Conservation (phyloP, 64 coral and sea anemone species). For the Astreopora myriophthalma region DNA sequence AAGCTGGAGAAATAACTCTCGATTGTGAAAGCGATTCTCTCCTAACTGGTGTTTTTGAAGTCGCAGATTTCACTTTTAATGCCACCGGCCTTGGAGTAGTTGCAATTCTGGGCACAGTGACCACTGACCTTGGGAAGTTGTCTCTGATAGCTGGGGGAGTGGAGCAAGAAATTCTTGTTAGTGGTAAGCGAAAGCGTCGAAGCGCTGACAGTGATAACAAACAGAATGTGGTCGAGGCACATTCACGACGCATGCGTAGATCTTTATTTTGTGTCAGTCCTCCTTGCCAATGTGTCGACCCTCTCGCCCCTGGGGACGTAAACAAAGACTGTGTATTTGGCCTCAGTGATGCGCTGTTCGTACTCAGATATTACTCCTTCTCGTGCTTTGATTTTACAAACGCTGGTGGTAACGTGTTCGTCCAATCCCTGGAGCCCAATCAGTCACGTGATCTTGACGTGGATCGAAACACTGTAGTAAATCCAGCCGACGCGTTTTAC, state of each 20-base stretch:
- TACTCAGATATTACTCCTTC: conserved; percentile 40
- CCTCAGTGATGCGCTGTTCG: conserved; percentile 56
- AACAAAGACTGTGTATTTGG: conserved; percentile 68
- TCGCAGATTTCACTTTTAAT: conserved; percentile 57
- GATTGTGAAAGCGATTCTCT: conserved; percentile 38
- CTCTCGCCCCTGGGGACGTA: conserved; percentile 32
- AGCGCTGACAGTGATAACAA: background rate
- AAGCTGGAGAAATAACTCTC: conserved; percentile 31
- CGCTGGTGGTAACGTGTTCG: background rate
- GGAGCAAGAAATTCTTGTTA: conserved; percentile 28
- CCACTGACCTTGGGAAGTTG: background rate
- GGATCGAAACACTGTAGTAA: conserved; percentile 44
- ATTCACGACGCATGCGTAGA: conserved; percentile 52
- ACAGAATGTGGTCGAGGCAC: background rate
- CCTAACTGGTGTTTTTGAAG: conserved; percentile 24
- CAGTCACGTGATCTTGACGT: conserved; percentile 43
- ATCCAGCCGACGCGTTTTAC: conserved; percentile 62
- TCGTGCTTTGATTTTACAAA: conserved; percentile 30
- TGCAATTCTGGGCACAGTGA: conserved; percentile 43
- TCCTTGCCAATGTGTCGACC: conserved; percentile 29
- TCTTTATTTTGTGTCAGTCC: background rate
- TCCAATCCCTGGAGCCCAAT: conserved; percentile 1
- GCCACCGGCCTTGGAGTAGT: conserved; percentile 13
- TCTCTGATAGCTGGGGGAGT: conserved; percentile 33
- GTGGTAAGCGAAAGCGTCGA: conserved; percentile 27